phyloP scores from a whole-genome alignment of 2,888 invertebrate genomes.

The Mamestra brassicae region DNA sequence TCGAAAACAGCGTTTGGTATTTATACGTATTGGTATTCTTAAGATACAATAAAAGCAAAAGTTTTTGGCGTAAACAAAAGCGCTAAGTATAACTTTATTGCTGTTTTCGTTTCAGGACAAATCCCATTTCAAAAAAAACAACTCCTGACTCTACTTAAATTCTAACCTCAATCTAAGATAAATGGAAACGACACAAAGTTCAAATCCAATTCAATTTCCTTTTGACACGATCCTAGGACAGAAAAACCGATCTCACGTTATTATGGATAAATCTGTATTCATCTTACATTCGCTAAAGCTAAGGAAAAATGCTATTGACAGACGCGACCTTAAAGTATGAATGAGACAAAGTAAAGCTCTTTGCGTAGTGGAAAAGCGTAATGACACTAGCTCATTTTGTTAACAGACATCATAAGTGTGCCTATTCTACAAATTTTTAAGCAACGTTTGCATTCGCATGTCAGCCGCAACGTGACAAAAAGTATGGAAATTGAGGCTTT shows the following conservation, averaged over 20 bases:
- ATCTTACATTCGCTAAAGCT: slow-evolving; percentile 30
- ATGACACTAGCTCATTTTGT: not conserved
- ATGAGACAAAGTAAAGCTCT: slow-evolving; percentile 20
- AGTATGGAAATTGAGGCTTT: too few relatives aligned
- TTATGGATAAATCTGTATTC: slow-evolving; percentile 59
- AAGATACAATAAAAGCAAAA: not conserved
- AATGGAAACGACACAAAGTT: not conserved
- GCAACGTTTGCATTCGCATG: too few relatives aligned
- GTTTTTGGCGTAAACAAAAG: not conserved
- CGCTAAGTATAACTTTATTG: not conserved
- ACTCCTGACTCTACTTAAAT: not conserved
- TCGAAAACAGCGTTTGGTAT: slow-evolving; percentile 1
- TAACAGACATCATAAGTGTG: not conserved
- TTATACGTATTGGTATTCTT: not conserved
- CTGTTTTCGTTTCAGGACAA: not conserved
- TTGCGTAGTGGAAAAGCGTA: not conserved
- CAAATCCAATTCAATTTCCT: slow-evolving; percentile 16
- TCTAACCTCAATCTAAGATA: not conserved
- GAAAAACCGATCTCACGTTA: slow-evolving; percentile 27
- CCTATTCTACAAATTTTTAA: too few relatives aligned
- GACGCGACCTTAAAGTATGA: slow-evolving; percentile 24
- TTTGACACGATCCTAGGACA: slow-evolving; percentile 12
- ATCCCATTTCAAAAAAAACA: not conserved
- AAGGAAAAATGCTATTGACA: slow-evolving; percentile 45
- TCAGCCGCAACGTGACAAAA: too few relatives aligned